Conservation (phyloP, 2,113 vertebrate species). For the Barnardius zonarius region DNA sequence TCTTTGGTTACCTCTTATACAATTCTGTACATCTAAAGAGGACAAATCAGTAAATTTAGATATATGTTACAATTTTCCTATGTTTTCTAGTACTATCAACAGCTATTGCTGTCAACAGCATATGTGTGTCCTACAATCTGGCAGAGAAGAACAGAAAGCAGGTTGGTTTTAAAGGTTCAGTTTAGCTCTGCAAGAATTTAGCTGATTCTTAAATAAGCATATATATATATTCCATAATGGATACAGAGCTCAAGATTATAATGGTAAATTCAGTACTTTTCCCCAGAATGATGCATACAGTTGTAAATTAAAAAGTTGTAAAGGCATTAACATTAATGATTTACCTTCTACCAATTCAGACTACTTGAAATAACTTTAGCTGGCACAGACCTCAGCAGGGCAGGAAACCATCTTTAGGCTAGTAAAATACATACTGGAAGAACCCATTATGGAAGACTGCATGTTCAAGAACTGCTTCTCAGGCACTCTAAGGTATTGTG, state of each 20-base stretch:
- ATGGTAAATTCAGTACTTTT: neutral
- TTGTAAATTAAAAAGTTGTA: neutral
- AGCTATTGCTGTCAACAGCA: neutral
- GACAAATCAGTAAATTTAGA: neutral
- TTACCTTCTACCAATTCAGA: neutral
- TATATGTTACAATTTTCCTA: neutral
- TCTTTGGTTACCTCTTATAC: neutral
- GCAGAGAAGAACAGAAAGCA: neutral
- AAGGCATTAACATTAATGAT: neutral
- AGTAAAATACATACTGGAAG: neutral
- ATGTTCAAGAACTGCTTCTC: neutral
- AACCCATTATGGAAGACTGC: neutral
- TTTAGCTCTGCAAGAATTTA: neutral
- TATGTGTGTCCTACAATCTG: neutral
- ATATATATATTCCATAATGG: accelerated
- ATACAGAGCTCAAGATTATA: neutral
- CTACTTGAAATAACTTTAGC: neutral
- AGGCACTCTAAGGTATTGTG: neutral
- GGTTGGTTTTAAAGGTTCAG: neutral
- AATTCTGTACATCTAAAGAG: neutral
- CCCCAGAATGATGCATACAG: neutral
- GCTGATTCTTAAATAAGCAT: neutral
- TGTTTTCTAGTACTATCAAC: neutral
- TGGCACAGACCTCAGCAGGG: neutral
- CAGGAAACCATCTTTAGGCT: neutral